Base-by-base conservation (phyloP, 2,797 vertebrate species). In the Coregonus sp. region DNA sequence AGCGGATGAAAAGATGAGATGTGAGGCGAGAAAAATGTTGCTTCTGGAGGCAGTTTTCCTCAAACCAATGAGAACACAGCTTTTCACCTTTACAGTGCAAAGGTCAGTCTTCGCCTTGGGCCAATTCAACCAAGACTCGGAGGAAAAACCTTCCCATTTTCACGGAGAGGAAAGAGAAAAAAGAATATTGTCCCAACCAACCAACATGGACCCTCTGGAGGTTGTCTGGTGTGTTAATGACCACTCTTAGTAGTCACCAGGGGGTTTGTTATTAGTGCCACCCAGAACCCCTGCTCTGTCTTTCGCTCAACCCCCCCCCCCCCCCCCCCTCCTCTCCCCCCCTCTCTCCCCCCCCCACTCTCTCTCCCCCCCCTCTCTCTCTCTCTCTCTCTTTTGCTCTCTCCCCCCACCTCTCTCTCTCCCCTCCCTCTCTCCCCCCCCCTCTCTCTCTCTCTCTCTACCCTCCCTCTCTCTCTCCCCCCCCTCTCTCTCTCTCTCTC, bases 1-100 rank as follows among this genome's bases (percentile, higher is more conserved):
- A 92, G 91, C 81, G 75, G 89, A 93, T 92, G 91, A 93, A 93
- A 94, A 92, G 92, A 92, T 81, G 90, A 93, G 92, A 94, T 94
- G 93, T 93, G 89, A 93, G 76, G 86, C 90, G 87, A 89, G 89
- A 86, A 90, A 93, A 94, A 93, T 92, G 92, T 90, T 92, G 89
- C 91, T 92, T 93, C 93, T 94, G 90, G 89, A 93, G 92, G 92
- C 92, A 90, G 88, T 93, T 93, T 88, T 92, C 50, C 88, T 92
- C 90, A 88, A 92, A 89, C 92, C 92, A 88, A 83, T 86, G 87
- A 93, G 92, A 94, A 93, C 89, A 90, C 82, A 91, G 91, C 84
- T 68, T 89, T 91, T 94, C 92, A 94, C 93, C 93, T 94, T 91
- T 90, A 86, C 80, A 85, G 90, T 87, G 86, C 89, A 92, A 91